Evolutionary conservation across 30 jellyfish, hydroid and myxozoan species (phyloP), one percentile per base, ranked within the genome.

Genomic region (Mastigias papua): DNA sequence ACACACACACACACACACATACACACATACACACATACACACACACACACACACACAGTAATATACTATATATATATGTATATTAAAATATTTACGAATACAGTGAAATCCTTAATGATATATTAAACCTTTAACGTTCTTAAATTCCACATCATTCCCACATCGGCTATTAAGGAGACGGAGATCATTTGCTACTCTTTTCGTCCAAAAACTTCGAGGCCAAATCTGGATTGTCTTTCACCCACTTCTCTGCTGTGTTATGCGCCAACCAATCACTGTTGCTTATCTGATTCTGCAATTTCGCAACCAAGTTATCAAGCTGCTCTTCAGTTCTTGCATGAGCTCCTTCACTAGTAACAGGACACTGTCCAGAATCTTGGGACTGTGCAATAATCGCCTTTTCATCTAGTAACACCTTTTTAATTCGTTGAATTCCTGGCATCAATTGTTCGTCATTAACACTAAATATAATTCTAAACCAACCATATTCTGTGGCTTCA

Each of bases 191-290:
- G 10, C 10, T 7, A 6, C 21, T 61, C 28, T 58, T 77, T 57
- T 30, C 78, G 16, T 91, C 77, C 22, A 32, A 33, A 75, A 65
- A 92, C 70, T 86, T 62, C 26, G 62, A 27, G 0, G 98, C 98
- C n/a, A 86, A 77, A 22, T 80, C 88, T 0, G 98, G 98, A 67
- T 92, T 86, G 62, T 92, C 97, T 46, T 80, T 80, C 26, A 35
- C 82, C 98, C 98, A 92, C 29, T 87, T 86, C 57, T 92, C 98
- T 21, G 97, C 98, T 25, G 98, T 84, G 74, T 92, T 92, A 13
- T 86, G 76, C 48, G 69, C 70, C 31, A 92, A 50, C 98, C 98
- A 92, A 58, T 86, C 91, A 34, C 92, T 71, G 4, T 51, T 69
- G n/a, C 76, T 22, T 13, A 86, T 86, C 51, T 86, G 87, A 4